Evolutionary conservation across 2,797 vertebrate genomes (phyloP).

Genomic region (Dendrocincla fuliginosa): DNA sequence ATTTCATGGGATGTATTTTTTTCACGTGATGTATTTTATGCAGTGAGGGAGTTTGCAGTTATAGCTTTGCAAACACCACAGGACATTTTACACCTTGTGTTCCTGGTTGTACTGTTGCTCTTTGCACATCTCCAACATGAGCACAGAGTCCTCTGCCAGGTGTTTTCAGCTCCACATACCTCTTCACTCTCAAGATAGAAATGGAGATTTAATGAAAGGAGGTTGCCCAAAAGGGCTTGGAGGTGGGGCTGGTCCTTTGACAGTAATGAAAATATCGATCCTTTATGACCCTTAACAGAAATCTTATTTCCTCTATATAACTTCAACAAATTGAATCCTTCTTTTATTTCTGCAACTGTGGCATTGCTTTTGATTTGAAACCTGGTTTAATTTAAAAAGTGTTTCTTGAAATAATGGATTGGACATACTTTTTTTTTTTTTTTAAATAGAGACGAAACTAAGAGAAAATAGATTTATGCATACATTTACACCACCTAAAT

Average conservation of each 20-base stretch:
- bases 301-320: neutral
- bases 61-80: neutral
- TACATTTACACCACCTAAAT: neutral
- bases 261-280: neutral
- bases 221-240: neutral
- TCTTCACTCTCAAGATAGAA: neutral
- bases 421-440: accelerated
- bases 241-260: neutral
- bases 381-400: neutral
- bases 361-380: neutral
- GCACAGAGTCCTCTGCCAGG: neutral
- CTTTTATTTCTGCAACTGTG: neutral
- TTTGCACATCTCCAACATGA: accelerated
- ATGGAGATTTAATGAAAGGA: neutral
- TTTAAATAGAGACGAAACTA: neutral
- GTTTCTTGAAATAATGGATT: neutral
- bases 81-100: neutral
- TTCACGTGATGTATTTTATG: neutral
- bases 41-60: neutral
- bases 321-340: neutral
- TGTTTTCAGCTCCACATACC: neutral
- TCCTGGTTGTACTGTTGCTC: neutral
- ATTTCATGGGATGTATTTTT: neutral
- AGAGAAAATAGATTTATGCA: neutral
- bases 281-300: neutral